Conservation (phyloP, 1,140 invertebrate species). For the Thaumetopoea pityocampa region DNA sequence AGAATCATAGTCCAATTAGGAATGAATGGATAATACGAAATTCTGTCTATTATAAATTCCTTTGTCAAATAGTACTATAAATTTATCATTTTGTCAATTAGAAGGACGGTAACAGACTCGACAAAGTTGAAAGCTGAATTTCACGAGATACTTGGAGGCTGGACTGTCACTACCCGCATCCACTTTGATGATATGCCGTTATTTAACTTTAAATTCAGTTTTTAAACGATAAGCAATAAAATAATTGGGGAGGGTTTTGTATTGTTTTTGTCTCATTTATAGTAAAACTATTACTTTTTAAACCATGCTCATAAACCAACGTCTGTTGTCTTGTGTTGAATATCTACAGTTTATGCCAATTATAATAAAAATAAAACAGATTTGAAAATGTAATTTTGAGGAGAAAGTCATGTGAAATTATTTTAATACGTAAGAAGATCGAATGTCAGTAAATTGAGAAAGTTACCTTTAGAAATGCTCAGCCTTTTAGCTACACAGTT, state of each 20-base stretch:
- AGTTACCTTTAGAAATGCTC: slow-evolving; percentile 31
- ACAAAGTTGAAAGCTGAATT: slow-evolving; percentile 41
- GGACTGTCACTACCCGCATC: slow-evolving; percentile 49
- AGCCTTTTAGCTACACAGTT: slow-evolving; percentile 22
- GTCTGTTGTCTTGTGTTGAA: slow-evolving; percentile 31
- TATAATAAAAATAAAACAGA: slow-evolving; percentile 25
- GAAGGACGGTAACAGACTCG: slow-evolving; percentile 39
- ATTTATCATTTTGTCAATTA: slow-evolving; percentile 25
- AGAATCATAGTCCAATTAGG: background rate
- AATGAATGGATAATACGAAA: background rate
- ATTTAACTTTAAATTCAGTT: slow-evolving; percentile 47
- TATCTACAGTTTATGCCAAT: slow-evolving; percentile 24
- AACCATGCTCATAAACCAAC: slow-evolving; percentile 41
- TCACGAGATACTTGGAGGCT: slow-evolving; percentile 67
- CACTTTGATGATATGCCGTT: slow-evolving; percentile 46
- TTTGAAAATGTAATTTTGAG: slow-evolving; percentile 23
- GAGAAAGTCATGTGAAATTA: slow-evolving; percentile 27
- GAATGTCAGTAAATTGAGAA: slow-evolving; percentile 26
- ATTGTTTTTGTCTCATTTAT: slow-evolving; percentile 24
- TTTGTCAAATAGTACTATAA: slow-evolving; percentile 25
- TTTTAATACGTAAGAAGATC: slow-evolving; percentile 63
- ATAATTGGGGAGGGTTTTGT: slow-evolving; percentile 54
- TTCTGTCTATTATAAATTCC: slow-evolving; percentile 13
- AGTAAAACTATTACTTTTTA: slow-evolving; percentile 21
- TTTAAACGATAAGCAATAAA: slow-evolving; percentile 52